These are phyloP conservation scores for Micromesistius poutassou DNA, from an alignment of 2,797 vertebrate genomes.

Conservation along the genomic window DNA sequence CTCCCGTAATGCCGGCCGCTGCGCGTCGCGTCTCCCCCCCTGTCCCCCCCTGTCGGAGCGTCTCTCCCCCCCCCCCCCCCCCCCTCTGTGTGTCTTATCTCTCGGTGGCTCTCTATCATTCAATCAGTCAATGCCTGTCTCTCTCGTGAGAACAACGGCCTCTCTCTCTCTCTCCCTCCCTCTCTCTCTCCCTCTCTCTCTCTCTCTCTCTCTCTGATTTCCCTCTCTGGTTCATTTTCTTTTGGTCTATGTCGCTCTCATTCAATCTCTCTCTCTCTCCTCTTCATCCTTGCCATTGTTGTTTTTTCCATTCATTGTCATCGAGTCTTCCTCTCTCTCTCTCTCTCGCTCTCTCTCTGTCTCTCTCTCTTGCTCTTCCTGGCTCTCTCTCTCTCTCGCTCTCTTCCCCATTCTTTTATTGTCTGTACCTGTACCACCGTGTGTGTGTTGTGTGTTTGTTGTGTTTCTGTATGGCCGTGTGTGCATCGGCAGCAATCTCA, in stretches of 20 bases:
- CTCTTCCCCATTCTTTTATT: background rate
- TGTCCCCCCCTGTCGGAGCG: slow-evolving; percentile 9
- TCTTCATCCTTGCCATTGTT: slow-evolving; percentile 16
- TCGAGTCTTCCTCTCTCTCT: background rate
- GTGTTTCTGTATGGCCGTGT: too few relatives aligned
- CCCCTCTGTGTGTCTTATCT: background rate
- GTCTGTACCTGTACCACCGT: background rate
- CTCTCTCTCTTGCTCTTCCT: background rate
- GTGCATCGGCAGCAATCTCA: slow-evolving; percentile 36
- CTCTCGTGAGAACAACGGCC: background rate
- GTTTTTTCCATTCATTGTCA: background rate
- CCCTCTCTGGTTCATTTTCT: too few relatives aligned
- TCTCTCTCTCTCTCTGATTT: too few relatives aligned
- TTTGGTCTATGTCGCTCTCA: too few relatives aligned
- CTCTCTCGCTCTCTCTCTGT: background rate
- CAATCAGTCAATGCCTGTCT: too few relatives aligned
- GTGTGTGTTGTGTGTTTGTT: background rate
- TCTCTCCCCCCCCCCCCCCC: background rate
- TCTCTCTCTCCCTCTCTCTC: too few relatives aligned
- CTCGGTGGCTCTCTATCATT: too few relatives aligned
- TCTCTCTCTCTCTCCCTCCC: slow-evolving; percentile 6
- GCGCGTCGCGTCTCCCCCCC: background rate
- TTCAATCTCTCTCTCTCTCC: background rate
- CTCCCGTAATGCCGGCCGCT: slow-evolving; percentile 12
- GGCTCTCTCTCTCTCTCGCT: background rate